A percentile compares a stretch with the other conserved stretches of the same genome.
These are phyloP conservation scores for Telenomus remus DNA, from an alignment of 1,140 invertebrate genomes.

Conservation along the genomic window DNA sequence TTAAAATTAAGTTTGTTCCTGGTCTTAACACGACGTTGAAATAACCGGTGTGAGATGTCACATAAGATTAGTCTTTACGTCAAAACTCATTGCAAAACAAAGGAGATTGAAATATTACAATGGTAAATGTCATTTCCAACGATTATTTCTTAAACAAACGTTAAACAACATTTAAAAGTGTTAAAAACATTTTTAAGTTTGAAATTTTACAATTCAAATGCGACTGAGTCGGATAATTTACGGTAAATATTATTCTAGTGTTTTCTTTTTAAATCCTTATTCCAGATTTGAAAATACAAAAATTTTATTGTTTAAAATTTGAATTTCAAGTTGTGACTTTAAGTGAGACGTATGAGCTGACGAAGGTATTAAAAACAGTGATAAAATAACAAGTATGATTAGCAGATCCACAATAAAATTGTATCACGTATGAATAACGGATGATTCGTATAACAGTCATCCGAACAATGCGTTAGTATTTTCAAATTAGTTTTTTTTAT, in stretches of 20 bases:
- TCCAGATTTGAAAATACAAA: too few relatives aligned
- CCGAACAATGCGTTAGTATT: constrained; percentile 12
- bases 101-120: background rate
- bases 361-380: background rate
- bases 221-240: too few relatives aligned
- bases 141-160: too few relatives aligned
- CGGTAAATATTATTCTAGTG: too few relatives aligned
- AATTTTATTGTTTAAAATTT: too few relatives aligned
- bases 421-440: constrained; percentile 36
- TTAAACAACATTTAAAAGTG: too few relatives aligned
- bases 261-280: too few relatives aligned
- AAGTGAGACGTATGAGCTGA: too few relatives aligned
- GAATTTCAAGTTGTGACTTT: too few relatives aligned
- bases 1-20: constrained; percentile 19
- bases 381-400: constrained; percentile 8
- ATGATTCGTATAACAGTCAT: constrained; percentile 29
- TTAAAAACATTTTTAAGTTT: too few relatives aligned
- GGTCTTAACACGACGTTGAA: constrained; percentile 33
- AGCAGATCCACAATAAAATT: constrained; percentile 9
- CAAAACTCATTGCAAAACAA: background rate
- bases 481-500: constrained; percentile 3
- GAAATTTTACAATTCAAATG: too few relatives aligned
- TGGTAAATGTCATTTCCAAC: background rate
- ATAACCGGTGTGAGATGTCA: constrained; percentile 36
- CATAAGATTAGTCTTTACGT: constrained; percentile 18